phyloP scores from a whole-genome alignment of 2,797 vertebrate species.

The Periparus ater region DNA sequence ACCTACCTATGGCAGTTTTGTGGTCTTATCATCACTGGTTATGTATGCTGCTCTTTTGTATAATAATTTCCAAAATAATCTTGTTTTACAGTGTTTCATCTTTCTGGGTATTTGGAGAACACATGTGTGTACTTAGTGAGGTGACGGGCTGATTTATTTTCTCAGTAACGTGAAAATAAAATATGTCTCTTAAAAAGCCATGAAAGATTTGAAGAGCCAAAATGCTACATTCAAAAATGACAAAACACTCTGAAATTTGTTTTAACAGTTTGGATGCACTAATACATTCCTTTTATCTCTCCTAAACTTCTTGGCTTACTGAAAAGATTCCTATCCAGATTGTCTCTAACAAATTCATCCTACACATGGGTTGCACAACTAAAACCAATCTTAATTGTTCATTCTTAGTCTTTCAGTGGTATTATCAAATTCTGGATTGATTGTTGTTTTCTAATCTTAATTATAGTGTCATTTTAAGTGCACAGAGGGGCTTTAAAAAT shows the following conservation, averaged over 20 bases:
- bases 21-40: not conserved
- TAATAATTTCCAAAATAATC: not conserved
- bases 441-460: constrained; percentile 44
- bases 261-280: constrained; percentile 49
- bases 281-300: constrained; percentile 28
- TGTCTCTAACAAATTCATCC: constrained; percentile 10
- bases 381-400: not conserved
- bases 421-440: not conserved
- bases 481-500: constrained; percentile 21
- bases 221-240: constrained; percentile 23
- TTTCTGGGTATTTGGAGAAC: constrained; percentile 18
- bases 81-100: not conserved
- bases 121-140: constrained; percentile 6
- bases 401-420: not conserved
- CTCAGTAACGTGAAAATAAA: constrained; percentile 37
- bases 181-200: not conserved
- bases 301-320: constrained; percentile 33
- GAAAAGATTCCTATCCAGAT: constrained; percentile 13
- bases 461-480: constrained; percentile 35
- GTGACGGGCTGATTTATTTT: constrained; percentile 8
- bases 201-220: not conserved
- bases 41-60: not conserved
- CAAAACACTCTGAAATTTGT: constrained; percentile 38
- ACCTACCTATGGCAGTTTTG: not conserved
- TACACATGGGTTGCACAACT: constrained; percentile 41